Base-by-base conservation (phyloP, 2,888 invertebrate genomes). In the Morinoia aosen region DNA sequence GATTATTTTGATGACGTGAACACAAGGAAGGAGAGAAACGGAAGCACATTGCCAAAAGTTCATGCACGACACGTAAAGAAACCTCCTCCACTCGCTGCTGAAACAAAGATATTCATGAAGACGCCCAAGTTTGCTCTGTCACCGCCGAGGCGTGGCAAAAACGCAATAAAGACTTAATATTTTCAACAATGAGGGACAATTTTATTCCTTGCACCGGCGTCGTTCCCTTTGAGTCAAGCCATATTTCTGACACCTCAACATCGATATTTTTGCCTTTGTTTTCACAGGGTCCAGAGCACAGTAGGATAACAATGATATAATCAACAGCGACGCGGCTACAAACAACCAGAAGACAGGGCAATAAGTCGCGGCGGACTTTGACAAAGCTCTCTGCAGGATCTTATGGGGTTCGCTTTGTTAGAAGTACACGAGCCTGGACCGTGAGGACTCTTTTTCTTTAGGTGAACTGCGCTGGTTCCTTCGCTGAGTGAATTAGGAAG, bases 311-410 rank as follows among this genome's bases (percentile, higher is more conserved):
- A 90, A 90, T 90, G 90, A 90, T 48, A 90, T 90, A 90, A 94
- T 94, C 94, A 94, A 58, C n/a, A 94, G 56, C 39, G 58, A 94
- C 58, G 58, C 94, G 39, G 14, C 58, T 94, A 39, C 94, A 94
- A 94, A 94, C 94, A 94, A 33, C 19, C 57, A 94, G 94, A 48
- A 58, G 58, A 94, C 57, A 94, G 58, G 56, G 39, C 94, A 57
- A 94, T 58, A 94, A 94, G 58, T 58, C 94, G 94, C 94, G 14
- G n/a, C 58, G 33, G 58, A 94, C 94, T 58, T 94, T 94, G 58
- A 94, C 94, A 94, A 94, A 94, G 90, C 40, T 90, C 40, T 25
- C 90, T 14, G 90, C 90, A 40, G 40, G 40, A 48, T 90, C 90
- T 90, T 90, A 40, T 90, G 40, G 40, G 90, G 40, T 90, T 39